Percentiles rank a stretch among this genome's conserved stretches.
Evolutionary conservation across 2,797 vertebrate genomes (phyloP).

Genomic region (Hypotaenidia okinawae): DNA sequence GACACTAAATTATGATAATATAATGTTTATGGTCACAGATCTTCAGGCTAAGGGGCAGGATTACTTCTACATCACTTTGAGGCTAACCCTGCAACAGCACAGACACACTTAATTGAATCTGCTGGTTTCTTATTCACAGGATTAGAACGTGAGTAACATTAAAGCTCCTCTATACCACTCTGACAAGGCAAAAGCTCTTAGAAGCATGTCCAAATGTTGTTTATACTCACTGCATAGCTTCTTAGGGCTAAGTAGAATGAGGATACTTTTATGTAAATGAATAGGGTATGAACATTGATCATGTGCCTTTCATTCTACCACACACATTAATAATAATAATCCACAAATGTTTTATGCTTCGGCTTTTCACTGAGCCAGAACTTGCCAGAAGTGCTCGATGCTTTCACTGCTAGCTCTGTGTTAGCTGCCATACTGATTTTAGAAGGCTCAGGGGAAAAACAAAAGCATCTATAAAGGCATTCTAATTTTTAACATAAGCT

Average conservation of each 20-base stretch:
- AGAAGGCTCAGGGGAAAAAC: constrained; percentile 73
- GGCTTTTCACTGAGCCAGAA: constrained; percentile 6
- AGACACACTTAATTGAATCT: background rate
- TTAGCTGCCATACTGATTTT: constrained; percentile 71
- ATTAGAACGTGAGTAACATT: background rate
- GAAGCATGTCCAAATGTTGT: background rate
- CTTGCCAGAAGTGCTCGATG: constrained; percentile 19
- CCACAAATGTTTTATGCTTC: constrained; percentile 3
- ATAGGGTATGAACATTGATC: background rate
- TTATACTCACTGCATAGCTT: background rate
- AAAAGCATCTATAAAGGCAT: constrained; percentile 74
- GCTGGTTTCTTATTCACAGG: background rate
- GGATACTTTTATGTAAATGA: background rate
- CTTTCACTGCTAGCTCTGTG: constrained; percentile 28
- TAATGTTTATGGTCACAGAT: background rate
- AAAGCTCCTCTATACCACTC: background rate
- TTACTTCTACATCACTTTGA: background rate
- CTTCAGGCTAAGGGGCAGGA: background rate
- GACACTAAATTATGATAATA: background rate
- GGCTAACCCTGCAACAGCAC: background rate
- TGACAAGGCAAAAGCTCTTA: background rate
- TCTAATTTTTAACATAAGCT: constrained; percentile 77
- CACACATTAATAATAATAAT: constrained; percentile 4
- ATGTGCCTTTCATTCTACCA: background rate
- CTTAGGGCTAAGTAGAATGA: background rate